Evolutionary conservation across 2,797 vertebrate genomes (phyloP), one percentile per base, ranked within the genome.

Genomic region (Erpetoichthys calabaricus): DNA sequence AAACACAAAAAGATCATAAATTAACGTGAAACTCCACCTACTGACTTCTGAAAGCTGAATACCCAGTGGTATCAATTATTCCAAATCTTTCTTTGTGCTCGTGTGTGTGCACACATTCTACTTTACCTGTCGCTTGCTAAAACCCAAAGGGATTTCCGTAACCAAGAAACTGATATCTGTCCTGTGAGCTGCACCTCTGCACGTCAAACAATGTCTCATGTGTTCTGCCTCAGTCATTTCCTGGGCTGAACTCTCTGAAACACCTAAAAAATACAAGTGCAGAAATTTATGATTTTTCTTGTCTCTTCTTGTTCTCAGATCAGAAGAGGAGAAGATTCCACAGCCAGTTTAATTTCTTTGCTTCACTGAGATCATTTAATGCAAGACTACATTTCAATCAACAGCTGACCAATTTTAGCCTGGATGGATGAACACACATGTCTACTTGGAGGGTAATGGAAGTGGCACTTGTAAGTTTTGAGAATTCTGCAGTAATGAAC

Each of bases 391-490:
- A 25, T 25, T 25, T 25, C 25, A 25, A 25, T 25, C 25, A 25
- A 25, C 25, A 25, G 25, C 25, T 25, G 25, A 25, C 25, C 25
- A 25, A 25, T 25, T 25, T 25, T 25, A 25, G 67, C 65, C 73
- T 72, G 51, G 67, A 45, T 66, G 65, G 66, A 66, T 25, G 58
- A 65, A 60, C 68, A 71, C 71, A 86, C 68, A 70, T 74, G 70
- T 69, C 78, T 75, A 66, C 77, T 71, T 80, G 74, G 68, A 81
- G 76, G 63, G 78, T 74, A 68, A 96, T 97, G 92, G 92, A 97
- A 76, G 91, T 96, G 73, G 91, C 92, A 44, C 84, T 98, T 6
- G 91, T 96, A 67, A 88, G 86, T 67, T 95, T 96, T 63, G 90
- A 96, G 64, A 96, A 91, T 67, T 75, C 89, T 51, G 91, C 94